phyloP scores from a whole-genome alignment of 2,797 vertebrate species.

The Notolabrus celidotus region DNA sequence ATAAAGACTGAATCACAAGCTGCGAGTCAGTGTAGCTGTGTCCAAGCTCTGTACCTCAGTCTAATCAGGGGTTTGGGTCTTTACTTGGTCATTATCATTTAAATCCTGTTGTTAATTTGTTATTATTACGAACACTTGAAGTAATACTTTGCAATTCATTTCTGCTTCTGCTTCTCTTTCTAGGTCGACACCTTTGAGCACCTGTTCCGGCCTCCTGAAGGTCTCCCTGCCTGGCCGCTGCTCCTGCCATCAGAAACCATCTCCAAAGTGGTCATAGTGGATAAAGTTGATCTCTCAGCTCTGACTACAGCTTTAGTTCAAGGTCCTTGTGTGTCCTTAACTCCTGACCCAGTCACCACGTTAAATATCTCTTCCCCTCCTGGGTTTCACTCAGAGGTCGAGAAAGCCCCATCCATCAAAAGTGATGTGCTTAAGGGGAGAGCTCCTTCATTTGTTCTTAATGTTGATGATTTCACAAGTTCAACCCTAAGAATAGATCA shows the following conservation, averaged over 20 bases:
- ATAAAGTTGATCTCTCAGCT: constrained; percentile 68
- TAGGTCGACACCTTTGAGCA: constrained; percentile 91
- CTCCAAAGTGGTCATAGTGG: constrained; percentile 88
- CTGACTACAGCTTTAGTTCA: constrained; percentile 62
- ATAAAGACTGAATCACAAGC: too few species aligned
- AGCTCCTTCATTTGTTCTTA: constrained; percentile 31
- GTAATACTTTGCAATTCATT: background rate
- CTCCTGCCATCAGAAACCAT: constrained; percentile 88
- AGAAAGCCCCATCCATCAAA: constrained; percentile 26
- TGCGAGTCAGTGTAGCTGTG: too few species aligned
- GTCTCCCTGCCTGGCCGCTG: constrained; percentile 85
- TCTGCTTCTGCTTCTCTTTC: constrained; percentile 47
- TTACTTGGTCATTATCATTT: too few species aligned
- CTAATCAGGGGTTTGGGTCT: too few species aligned
- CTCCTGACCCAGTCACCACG: constrained; percentile 15
- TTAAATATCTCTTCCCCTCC: constrained; percentile 23
- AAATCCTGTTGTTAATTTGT: too few species aligned
- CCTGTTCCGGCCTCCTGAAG: constrained; percentile 86
- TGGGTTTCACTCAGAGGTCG: constrained; percentile 15
- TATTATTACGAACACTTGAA: background rate
- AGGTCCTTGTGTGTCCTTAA: constrained; percentile 35
- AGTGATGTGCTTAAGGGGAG: constrained; percentile 52
- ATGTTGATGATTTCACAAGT: constrained; percentile 41
- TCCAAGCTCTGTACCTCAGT: too few species aligned
- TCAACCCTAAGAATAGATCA: constrained; percentile 13